A percentile compares a stretch with the other conserved stretches of the same genome.
Evolutionary conservation across 1,140 invertebrate species (phyloP).

Genomic region (Bilobella aurantiaca): DNA sequence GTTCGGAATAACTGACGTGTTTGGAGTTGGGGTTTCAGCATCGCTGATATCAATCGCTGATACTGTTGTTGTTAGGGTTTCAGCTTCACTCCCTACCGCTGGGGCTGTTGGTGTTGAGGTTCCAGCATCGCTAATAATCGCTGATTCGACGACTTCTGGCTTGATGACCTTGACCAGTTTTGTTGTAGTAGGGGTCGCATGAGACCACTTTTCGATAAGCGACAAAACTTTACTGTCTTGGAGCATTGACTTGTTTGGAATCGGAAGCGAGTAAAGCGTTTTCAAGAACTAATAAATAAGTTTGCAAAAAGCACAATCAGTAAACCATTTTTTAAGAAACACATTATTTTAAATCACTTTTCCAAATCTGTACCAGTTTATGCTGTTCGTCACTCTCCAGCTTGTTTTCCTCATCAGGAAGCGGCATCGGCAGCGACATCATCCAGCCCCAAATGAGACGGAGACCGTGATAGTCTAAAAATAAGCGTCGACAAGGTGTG

Average conservation of each 20-base stretch:
- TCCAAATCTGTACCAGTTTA: conserved; percentile 11
- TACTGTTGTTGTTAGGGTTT: no score
- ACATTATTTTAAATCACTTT: not conserved
- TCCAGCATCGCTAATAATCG: not conserved
- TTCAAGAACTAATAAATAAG: conserved; percentile 59
- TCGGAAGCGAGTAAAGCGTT: conserved; percentile 69
- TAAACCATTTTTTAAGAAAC: no score
- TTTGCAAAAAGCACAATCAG: conserved; percentile 7
- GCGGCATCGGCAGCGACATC: conserved; percentile 48
- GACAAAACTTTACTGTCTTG: conserved; percentile 74
- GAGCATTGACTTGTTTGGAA: conserved; percentile 81
- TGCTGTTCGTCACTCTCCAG: conserved; percentile 27
- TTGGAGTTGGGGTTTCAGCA: no score
- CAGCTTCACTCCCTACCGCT: no score
- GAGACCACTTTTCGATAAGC: conserved; percentile 71
- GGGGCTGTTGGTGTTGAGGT: no score
- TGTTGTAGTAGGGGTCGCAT: conserved; percentile 10
- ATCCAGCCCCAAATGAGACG: conserved; percentile 85
- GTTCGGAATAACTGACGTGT: no score
- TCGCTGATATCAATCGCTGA: no score
- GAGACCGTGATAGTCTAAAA: conserved; percentile 89
- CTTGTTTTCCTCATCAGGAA: conserved; percentile 14
- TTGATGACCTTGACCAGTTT: not conserved
- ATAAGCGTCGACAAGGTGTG: conserved; percentile 68
- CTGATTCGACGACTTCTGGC: not conserved